Evolutionary conservation across 2,888 invertebrate genomes (phyloP).

Genomic region (Platycnemis pennipes): DNA sequence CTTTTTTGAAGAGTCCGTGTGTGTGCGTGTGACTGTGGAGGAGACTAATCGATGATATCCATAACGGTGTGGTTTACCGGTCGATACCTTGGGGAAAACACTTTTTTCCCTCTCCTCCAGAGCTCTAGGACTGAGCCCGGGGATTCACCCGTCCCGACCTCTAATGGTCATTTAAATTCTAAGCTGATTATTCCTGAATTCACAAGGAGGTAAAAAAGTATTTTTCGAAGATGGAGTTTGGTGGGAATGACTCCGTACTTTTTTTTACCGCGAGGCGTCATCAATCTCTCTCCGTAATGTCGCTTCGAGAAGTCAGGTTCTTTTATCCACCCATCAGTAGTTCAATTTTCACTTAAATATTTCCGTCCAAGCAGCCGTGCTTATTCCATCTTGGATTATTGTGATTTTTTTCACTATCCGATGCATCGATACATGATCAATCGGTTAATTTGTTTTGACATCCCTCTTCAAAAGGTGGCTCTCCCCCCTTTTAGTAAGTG

Average conservation of each 20-base stretch:
- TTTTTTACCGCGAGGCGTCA: constrained; percentile 8
- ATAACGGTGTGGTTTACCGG: constrained; percentile 64
- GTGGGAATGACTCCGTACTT: constrained; percentile 33
- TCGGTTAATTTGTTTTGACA: constrained; percentile 15
- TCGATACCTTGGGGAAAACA: constrained; percentile 40
- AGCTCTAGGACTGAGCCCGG: neutral
- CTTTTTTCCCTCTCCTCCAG: neutral
- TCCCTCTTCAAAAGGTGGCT: neutral
- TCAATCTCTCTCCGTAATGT: neutral
- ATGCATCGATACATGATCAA: constrained; percentile 13
- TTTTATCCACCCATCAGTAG: neutral
- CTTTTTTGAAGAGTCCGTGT: neutral
- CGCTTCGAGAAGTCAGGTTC: neutral
- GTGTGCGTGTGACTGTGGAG: constrained; percentile 11
- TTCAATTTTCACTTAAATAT: constrained; percentile 21
- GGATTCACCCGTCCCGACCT: constrained; percentile 29
- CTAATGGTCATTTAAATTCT: constrained; percentile 47
- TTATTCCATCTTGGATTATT: neutral
- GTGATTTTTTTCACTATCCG: neutral
- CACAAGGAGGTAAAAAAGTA: neutral
- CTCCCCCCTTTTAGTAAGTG: neutral
- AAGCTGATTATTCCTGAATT: constrained; percentile 11
- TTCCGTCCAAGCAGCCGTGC: neutral
- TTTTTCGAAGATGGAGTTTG: neutral
- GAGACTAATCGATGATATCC: constrained; percentile 47